Conservation (phyloP, 2,113 vertebrate species). For the Cavia porcellus region DNA sequence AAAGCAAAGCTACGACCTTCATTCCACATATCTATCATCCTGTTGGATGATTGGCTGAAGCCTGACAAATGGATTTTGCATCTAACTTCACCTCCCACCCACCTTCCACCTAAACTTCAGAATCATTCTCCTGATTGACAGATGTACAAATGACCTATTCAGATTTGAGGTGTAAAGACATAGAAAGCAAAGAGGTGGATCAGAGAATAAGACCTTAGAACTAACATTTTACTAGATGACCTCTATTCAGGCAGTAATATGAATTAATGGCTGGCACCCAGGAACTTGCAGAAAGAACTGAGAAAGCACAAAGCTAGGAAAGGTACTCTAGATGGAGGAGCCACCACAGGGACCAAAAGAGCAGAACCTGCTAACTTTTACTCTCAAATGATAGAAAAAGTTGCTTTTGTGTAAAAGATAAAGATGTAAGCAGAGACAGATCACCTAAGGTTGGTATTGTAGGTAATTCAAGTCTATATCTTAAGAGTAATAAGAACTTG, state of each 20-base stretch:
- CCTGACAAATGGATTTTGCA: background rate
- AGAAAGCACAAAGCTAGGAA: fast-evolving
- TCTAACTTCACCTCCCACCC: too few species aligned
- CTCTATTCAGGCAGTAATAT: background rate
- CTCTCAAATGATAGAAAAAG: background rate
- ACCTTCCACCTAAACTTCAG: background rate
- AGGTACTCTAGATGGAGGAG: background rate
- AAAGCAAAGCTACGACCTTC: background rate
- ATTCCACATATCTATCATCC: too few species aligned
- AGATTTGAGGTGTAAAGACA: background rate
- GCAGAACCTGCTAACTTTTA: background rate
- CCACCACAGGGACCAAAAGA: background rate
- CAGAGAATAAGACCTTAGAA: background rate
- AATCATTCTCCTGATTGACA: background rate
- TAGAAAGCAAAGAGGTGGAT: background rate
- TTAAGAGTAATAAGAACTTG: background rate
- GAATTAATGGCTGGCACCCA: background rate
- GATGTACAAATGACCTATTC: background rate
- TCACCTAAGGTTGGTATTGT: background rate
- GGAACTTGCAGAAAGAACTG: background rate
- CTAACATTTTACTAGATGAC: background rate
- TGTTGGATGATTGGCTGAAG: background rate
- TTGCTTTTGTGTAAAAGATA: background rate
- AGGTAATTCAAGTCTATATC: background rate
- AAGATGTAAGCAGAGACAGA: background rate